Base-by-base conservation (phyloP, 1,140 invertebrate species). In the Lepidurus packardi region DNA sequence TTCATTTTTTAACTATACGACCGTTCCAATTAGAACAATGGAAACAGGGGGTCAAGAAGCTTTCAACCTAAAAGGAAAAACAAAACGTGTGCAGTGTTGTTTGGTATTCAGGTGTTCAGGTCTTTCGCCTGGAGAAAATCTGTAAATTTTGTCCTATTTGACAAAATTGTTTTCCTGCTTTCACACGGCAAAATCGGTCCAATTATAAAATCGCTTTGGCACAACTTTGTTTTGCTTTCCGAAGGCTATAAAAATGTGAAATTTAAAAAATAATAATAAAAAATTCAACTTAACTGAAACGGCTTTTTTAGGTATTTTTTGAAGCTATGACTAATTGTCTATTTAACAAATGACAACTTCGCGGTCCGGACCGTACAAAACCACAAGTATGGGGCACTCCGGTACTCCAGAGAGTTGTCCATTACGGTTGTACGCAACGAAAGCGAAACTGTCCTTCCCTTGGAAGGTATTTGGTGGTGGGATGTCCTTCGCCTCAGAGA, bases 81-180 rank as follows among this genome's bases (percentile, higher is more conserved):
- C 2, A 34, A 34, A 34, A 34, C 3, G 34, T 34, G 34, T 34
- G 1, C 2, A 34, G 34, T 34, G 34, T 34, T 34, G 34, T 34
- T 34, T 34, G 34, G 34, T 34, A 34, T 34, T 34, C 34, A 34
- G 34, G 34, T 34, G 4, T 34, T 34, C 34, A 34, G 21, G 53
- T 65, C 16, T 21, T 21, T 65, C 53, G 53, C 13, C 34, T n/a
- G 53, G 53, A 16, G 53, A 65, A 65, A 65, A 65, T 9, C 21
- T 65, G 53, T 65, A 65, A 65, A 65, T 65, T 65, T 65, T 65
- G 53, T 5, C 13, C 53, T 65, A 65, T 65, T 65, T 65, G 53
- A 21, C 6, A 4, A 65, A 65, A 11, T 65, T 16, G 53, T 65
- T 65, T 65, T 65, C 53, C 53, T 65, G 21, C 53, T 65, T 65